Base-by-base conservation (phyloP, 2,113 vertebrate species). In the Prionailurus bengalensis region DNA sequence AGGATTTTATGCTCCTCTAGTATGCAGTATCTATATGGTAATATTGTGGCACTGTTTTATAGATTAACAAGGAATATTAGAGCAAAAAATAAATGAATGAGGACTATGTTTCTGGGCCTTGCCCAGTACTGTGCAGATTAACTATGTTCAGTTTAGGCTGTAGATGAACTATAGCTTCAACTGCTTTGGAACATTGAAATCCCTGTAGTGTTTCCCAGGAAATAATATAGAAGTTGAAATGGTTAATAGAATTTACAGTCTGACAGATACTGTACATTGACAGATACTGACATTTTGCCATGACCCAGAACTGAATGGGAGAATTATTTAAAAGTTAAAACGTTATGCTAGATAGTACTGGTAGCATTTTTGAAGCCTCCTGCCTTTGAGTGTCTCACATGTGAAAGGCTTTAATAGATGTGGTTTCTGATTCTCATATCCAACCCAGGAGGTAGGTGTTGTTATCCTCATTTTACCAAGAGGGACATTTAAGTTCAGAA, bases 21-120 rank as follows among this genome's bases (percentile, higher is more conserved):
- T 61, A 15, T 70, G 42, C 3, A 39, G 23, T 42, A 80, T 92
- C 82, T 88, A 3, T 65, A 66, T 58, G 55, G 42, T 94, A 79
- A 78, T 92, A 66, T 94, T 71, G 65, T 81, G 71, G 29, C 45
- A 33, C 58, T 92, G 68, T 81, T 95, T 91, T 74, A 83, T 33
- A 94, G 48, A 92, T 68, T 89, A 45, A 89, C 70, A 97, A 83
- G n/a, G n/a, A 86, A 96, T 83, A 89, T 68, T 74, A 53, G 89
- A 91, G 51, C 45, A 39, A 89, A 76, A 25, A 74, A 29, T 78
- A 73, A 48, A 79, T 3, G 4, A 86, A 86, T n/a, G 42, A 78
- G 45, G 63, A 16, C 42, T 92, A 0, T 83, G 63, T 83, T 89
- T 71, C 65, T 90, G 65, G 63, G 31, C 51, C 23, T 90, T 87